A percentile compares a stretch with the other conserved stretches of the same genome.
phyloP scores from a whole-genome alignment of 2,888 invertebrate species.

The Rugalucina vietnamica region DNA sequence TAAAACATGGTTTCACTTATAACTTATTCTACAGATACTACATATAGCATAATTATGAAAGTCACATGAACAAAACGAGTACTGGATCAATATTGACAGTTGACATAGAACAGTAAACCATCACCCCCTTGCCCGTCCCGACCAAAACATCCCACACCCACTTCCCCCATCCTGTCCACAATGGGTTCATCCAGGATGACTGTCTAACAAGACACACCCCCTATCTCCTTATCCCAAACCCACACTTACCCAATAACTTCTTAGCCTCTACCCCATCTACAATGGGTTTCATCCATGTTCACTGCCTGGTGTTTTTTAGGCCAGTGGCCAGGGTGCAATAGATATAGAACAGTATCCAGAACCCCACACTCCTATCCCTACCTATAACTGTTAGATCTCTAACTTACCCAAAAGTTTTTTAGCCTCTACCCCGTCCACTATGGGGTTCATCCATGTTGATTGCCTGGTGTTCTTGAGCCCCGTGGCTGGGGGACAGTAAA shows the following conservation, averaged over 20 bases:
- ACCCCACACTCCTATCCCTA: not conserved
- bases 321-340: constrained; percentile 79
- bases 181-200: too few species aligned
- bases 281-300: constrained; percentile 83
- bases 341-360: not conserved
- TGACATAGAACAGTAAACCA: not conserved
- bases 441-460: constrained; percentile 83
- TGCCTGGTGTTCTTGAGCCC: constrained; percentile 76
- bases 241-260: constrained; percentile 76
- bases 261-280: constrained; percentile 82
- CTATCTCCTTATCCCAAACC: too few species aligned
- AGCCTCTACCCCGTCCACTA: constrained; percentile 82
- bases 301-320: constrained; percentile 74
- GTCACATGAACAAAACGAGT: too few species aligned
- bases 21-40: too few species aligned
- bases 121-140: not conserved
- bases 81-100: too few species aligned
- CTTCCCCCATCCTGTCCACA: too few species aligned
- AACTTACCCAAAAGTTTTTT: constrained; percentile 78
- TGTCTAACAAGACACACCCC: too few species aligned
- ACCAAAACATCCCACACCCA: too few species aligned
- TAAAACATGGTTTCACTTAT: too few species aligned
- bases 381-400: not conserved
- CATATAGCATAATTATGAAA: too few species aligned
- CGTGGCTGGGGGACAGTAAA: constrained; percentile 80